Evolutionary conservation across 2,797 vertebrate species (phyloP).

Genomic region (Corythornis leucogaster): DNA sequence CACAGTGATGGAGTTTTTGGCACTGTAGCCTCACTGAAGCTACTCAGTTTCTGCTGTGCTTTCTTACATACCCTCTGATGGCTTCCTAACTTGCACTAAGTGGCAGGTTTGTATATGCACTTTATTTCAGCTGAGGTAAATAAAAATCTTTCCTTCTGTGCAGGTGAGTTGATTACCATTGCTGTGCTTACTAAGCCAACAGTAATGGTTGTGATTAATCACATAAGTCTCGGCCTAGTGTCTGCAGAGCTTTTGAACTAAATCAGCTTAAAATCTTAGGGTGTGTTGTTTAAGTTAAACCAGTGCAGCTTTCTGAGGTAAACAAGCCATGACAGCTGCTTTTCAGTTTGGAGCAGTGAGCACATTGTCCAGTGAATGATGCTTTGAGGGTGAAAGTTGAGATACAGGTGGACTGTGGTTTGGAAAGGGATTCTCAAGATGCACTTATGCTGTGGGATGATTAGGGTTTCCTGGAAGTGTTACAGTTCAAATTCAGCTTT

Average conservation of each 20-base stretch:
- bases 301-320: background rate
- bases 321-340: slow-evolving; percentile 29
- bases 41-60: background rate
- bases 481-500: background rate
- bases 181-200: background rate
- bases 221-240: background rate
- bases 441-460: background rate
- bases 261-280: slow-evolving; percentile 57
- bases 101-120: background rate
- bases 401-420: background rate
- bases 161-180: slow-evolving; percentile 3
- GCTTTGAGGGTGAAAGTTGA: background rate
- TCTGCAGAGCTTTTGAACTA: slow-evolving; percentile 30
- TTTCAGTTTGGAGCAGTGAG: background rate
- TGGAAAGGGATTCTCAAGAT: background rate
- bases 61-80: background rate
- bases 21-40: background rate
- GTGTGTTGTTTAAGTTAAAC: slow-evolving; percentile 27
- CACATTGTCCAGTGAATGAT: background rate
- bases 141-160: background rate
- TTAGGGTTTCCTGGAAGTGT: background rate
- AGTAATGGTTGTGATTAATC: slow-evolving; percentile 8
- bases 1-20: accelerated
- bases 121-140: background rate
- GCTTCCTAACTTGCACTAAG: background rate